Evolutionary conservation across 2,113 vertebrate species (phyloP), one percentile per base, ranked within the genome.

Genomic region (Vireo altiloquus): DNA sequence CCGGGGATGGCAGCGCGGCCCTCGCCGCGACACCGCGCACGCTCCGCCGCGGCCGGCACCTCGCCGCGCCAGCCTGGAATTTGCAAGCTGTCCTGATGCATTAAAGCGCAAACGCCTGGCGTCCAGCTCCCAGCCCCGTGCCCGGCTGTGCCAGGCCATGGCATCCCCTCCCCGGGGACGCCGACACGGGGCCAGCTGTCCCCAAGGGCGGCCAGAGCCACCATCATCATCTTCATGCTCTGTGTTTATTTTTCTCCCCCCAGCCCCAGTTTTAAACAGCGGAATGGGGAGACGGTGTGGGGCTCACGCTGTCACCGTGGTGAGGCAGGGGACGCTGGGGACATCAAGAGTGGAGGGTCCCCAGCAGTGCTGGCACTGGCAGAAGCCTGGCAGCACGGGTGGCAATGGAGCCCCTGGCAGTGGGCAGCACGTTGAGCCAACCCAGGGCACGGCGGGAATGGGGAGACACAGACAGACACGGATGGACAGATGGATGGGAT

Each of bases 51-150:
- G 13, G 90, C 78, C 85, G 33, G 46, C 93, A 90, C 95, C 90
- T 78, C 46, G 47, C 85, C 86, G 31, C 71, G 71, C 91, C 94
- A 69, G 94, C 42, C 93, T 69, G 93, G 93, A 90, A 95, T 94
- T 92, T 83, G 91, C 94, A 77, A 94, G 94, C 93, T 96, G 96
- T 95, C 96, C 93, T 92, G 76, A 95, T 90, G 91, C 91, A 96
- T 92, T 94, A 94, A 65, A 61, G 94, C 28, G 10, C 96, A 53
- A 92, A 91, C 15, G 50, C 91, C 80, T 9, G 76, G 93, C 66
- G 10, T n/a, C 83, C 80, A 1, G 91, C 86, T 92, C 72, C 77
- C 94, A 77, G 87, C 81, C 63, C 87, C 23, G 94, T 68, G 60
- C 92, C 30, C 8, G 18, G 27, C 83, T 37, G 25, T 77, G 61